Percentiles rank a stretch among this genome's conserved stretches.
These are phyloP conservation scores for Chaetops frenatus DNA, from an alignment of 2,113 vertebrate species.

Conservation along the genomic window DNA sequence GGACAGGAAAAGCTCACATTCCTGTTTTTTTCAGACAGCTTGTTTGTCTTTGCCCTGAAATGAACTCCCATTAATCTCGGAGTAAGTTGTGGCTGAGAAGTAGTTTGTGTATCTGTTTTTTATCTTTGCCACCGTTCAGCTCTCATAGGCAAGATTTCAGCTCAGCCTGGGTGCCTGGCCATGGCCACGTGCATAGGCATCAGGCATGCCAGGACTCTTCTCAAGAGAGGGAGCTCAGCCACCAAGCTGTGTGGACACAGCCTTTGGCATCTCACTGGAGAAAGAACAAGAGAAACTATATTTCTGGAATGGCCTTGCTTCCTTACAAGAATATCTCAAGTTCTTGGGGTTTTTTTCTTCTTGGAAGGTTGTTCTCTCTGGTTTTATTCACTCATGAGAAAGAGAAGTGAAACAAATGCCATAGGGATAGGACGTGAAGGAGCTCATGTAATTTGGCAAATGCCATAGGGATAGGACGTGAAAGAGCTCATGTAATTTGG, in stretches of 20 bases:
- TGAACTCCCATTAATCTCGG: conserved; percentile 42
- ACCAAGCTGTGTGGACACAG: background rate
- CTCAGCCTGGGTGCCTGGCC: background rate
- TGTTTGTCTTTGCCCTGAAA: conserved; percentile 49
- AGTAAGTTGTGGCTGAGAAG: background rate
- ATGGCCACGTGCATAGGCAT: background rate
- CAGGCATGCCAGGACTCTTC: background rate
- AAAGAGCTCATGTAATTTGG: background rate
- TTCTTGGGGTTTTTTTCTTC: background rate
- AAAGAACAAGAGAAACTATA: background rate
- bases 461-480: background rate
- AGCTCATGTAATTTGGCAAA: background rate
- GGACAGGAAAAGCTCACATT: conserved; percentile 27
- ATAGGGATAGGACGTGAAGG: background rate
- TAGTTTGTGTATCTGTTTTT: conserved; percentile 38
- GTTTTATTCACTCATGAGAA: background rate
- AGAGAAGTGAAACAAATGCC: background rate
- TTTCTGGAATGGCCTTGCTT: background rate
- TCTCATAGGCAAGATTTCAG: background rate
- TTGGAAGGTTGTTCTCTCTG: background rate
- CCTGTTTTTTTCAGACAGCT: conserved; percentile 4
- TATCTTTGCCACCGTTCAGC: conserved; percentile 24
- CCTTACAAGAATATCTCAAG: background rate
- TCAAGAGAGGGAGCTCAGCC: background rate
- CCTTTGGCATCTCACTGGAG: background rate